Base-by-base conservation (phyloP, 2,888 invertebrate genomes). In the Drosophila hamatofila region DNA sequence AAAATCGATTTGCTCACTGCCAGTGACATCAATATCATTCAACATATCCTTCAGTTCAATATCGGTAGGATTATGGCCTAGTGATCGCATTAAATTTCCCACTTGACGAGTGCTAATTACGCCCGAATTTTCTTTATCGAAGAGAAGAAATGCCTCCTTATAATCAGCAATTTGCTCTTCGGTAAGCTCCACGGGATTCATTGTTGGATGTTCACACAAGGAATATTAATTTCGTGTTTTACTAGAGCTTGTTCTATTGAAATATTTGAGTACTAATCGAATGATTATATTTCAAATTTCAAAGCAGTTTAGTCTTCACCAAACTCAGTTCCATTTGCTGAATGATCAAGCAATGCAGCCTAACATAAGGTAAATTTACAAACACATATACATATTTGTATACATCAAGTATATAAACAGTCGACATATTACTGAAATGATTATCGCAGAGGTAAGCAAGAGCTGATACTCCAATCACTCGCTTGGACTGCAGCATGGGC, bases 91-190 rank as follows among this genome's bases (percentile, higher is more conserved):
- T 89, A 99, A 98, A 91, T 98, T 98, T 91, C 99, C 99, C 95
- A 99, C 95, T 94, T 99, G 99, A 95, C 98, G 98, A 93, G 98
- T 98, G 91, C 98, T 98, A 94, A 99, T 99, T 93, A 97, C 98
- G 93, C 99, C 99, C 94, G 98, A 98, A 78, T 98, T 98, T 93
- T 98, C 98, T 95, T 99, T 99, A 94, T 99, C 99, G 94, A 99
- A 99, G 93, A 99, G 96, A 94, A 97, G 97, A 94, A 99, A 99
- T 91, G 99, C 99, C 94, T 99, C 99, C 95, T 98, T 99, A 96
- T 99, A 99, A 94, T 99, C 99, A 91, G 97, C 98, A 94, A 98
- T 98, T 94, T 99, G 98, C 95, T 98, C 98, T 94, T 98, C 98
- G 93, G 98, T 98, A 93, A 98, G 95, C 95, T 97, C 77, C 0